Evolutionary conservation across 2,888 invertebrate species (phyloP), one percentile per base, ranked within the genome.

Genomic region (Callosobruchus maculatus): DNA sequence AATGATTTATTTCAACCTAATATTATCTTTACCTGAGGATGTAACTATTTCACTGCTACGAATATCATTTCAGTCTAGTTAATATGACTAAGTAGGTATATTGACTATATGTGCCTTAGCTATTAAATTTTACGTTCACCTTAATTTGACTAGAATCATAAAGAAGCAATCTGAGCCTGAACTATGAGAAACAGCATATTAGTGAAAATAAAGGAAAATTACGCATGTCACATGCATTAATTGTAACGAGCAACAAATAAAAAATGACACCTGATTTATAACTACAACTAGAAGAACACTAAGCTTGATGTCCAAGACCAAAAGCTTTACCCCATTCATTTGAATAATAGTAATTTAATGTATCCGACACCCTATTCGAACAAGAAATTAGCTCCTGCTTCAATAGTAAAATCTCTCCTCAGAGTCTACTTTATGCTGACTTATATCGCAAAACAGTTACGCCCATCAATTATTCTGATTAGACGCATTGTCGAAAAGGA

Each of bases 391-490:
- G 49, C 49, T 49, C 13, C 49, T 49, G 13, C 49, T 49, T 49
- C 49, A 49, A 49, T 49, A 30, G n/a, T n/a, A 49, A 49, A 49
- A 49, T 49, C 49, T 49, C 49, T 49, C 49, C 49, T 49, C 49
- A 18, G 49, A 49, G 49, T 49, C 49, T 49, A 49, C 49, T 49
- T 49, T 49, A 49, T 49, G 49, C 49, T 13, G 49, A 49, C 49
- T 49, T 49, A 49, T 49, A 7, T 49, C 49, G 49, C 49, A 49
- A 49, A 49, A 49, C 49, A 49, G 49, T 71, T 76, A 77, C 75
- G 75, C 77, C 78, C 79, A 78, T 81, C 80, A 80, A 79, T 80
- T 80, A 79, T 76, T 78, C 81, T 82, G 81, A 82, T 82, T 82
- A 82, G 80, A 74, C 68, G 70, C 81, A 78, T 82, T 82, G 82